A percentile compares a stretch with the other conserved stretches of the same genome.
Conservation (phyloP, 1,140 invertebrate species). For the Procambarus clarkii region DNA sequence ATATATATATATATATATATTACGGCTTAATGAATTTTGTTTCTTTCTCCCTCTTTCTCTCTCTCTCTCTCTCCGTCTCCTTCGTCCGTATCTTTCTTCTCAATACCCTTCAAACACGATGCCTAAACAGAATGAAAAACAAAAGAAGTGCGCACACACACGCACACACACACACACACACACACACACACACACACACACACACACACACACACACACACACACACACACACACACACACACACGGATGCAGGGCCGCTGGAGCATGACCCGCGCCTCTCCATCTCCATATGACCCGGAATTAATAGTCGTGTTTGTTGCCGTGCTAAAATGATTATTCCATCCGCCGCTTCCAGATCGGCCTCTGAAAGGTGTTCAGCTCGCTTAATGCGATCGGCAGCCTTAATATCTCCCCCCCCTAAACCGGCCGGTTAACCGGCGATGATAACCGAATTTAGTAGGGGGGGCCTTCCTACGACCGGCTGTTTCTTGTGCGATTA, state of each 20-base stretch:
- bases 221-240: neutral
- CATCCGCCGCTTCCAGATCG: neutral
- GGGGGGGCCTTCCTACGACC: too few species aligned
- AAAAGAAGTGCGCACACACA: too few species aligned
- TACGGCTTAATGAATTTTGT: too few species aligned
- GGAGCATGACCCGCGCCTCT: neutral
- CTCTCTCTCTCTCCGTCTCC: neutral
- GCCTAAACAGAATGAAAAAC: too few species aligned
- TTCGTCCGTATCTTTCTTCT: neutral
- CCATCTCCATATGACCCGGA: neutral
- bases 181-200: constrained; percentile 7
- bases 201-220: neutral
- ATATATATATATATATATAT: too few species aligned
- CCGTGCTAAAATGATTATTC: constrained; percentile 27
- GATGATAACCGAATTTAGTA: neutral
- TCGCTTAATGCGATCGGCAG: neutral
- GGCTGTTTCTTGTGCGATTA: too few species aligned
- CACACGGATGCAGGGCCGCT: neutral
- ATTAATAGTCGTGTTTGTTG: constrained; percentile 32
- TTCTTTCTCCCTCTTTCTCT: neutral
- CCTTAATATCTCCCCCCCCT: neutral
- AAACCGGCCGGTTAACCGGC: neutral
- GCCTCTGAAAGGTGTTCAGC: neutral
- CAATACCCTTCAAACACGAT: too few species aligned
- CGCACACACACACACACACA: too few species aligned